phyloP scores from a whole-genome alignment of 2,113 vertebrate genomes.

The Bettongia penicillata region DNA sequence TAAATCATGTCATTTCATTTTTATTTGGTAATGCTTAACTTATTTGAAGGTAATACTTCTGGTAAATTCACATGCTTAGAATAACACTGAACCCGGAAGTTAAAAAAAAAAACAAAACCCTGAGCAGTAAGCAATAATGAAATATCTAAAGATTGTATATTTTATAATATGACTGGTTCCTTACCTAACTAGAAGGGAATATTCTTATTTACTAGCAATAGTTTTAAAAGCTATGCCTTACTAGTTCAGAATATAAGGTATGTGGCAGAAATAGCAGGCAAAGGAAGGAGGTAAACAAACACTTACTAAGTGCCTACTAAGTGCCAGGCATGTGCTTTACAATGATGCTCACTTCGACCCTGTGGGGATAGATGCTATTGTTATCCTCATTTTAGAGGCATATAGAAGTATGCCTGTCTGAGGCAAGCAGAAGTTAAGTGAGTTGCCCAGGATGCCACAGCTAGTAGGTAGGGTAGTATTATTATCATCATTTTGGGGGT shows the following conservation, averaged over 20 bases:
- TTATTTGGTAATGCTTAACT: not conserved
- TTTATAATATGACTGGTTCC: not conserved
- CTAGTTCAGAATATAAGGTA: not conserved
- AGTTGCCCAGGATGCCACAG: too few relatives aligned
- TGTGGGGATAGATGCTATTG: too few relatives aligned
- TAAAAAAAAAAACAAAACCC: too few relatives aligned
- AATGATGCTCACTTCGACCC: not conserved
- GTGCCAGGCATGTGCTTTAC: not conserved
- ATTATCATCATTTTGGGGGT: too few relatives aligned
- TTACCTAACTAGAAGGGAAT: not conserved
- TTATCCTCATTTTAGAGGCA: too few relatives aligned
- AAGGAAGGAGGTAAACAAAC: not conserved
- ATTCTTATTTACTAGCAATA: not conserved
- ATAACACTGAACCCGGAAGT: not conserved
- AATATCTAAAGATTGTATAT: not conserved
- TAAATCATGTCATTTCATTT: not conserved
- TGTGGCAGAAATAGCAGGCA: not conserved
- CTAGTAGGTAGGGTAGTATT: too few relatives aligned
- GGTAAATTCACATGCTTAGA: not conserved
- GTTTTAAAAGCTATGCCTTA: not conserved
- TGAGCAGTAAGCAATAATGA: not conserved
- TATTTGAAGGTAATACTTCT: not conserved
- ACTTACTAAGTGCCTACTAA: not conserved
- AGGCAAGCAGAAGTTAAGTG: too few relatives aligned
- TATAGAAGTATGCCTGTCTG: too few relatives aligned